These are phyloP conservation scores for Drosophila gunungcola DNA, from an alignment of 1,140 invertebrate genomes.

Conservation along the genomic window DNA sequence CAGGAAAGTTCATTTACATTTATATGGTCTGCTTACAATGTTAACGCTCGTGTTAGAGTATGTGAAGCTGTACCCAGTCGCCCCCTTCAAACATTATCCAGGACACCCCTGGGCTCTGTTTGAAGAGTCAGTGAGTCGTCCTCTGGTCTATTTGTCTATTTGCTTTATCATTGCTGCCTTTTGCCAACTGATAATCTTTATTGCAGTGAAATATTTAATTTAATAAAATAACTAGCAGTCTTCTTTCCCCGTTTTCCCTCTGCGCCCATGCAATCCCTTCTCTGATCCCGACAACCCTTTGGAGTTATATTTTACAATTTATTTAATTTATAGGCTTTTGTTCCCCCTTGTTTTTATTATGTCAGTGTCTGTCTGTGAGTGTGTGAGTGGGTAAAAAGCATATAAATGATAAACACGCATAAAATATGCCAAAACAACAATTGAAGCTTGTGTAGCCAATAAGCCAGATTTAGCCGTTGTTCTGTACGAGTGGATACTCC, in stretches of 20 bases:
- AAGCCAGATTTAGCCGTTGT: constrained; percentile 41
- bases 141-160: constrained; percentile 62
- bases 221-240: constrained; percentile 64
- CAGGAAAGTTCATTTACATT: constrained; percentile 82
- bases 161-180: constrained; percentile 71
- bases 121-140: constrained; percentile 73
- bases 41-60: constrained; percentile 75
- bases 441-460: constrained; percentile 50
- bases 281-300: constrained; percentile 10
- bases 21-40: constrained; percentile 83
- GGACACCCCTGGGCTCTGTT: constrained; percentile 27
- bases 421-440: constrained; percentile 75
- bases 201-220: constrained; percentile 81
- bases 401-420: constrained; percentile 81
- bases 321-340: constrained; percentile 76
- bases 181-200: constrained; percentile 81
- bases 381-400: constrained; percentile 56
- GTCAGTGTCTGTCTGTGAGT: constrained; percentile 15
- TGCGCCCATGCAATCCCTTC: not conserved
- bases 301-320: constrained; percentile 76
- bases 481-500: constrained; percentile 7
- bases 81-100: constrained; percentile 32
- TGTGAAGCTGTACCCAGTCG: constrained; percentile 27
- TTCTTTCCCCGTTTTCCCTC: not conserved
- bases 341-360: constrained; percentile 31